Evolutionary conservation across 2,113 vertebrate genomes (phyloP), one percentile per base, ranked within the genome.

Genomic region (Lasiurus cinereus): DNA sequence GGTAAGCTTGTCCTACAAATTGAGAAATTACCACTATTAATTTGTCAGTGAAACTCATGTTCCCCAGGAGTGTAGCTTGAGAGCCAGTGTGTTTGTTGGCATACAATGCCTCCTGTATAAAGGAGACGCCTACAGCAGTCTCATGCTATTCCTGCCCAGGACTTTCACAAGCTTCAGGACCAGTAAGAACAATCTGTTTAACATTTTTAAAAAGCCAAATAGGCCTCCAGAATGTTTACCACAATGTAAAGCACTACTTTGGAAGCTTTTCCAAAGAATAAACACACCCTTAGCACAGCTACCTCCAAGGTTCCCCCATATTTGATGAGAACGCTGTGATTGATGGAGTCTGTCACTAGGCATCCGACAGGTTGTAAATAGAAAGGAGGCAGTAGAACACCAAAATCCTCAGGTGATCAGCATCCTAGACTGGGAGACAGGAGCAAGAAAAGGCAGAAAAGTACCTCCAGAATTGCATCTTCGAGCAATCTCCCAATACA

Each of bases 401-500:
- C 50, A 90, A 90, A 88, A 90, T 50, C 56, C 50, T 5, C 56
- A 72, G 78, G 48, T 22, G 86, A 83, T 18, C 48, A 39, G 83
- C 89, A 72, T 0, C 5, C 69, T 84, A 43, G 83, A 95, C 93
- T 73, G 86, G 86, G 95, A 94, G 0, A 77, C 5, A 95, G 36
- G 22, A 78, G 10, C 11, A 50, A 74, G 43, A 70, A 96, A 96
- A 96, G 92, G 83, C 91, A 52, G 33, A 76, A 46, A n/a, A 11
- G 15, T 94, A 99, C 99, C 99, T 99, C 99, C 99, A 27, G 99
- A 97, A 0, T 99, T 99, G 98, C 99, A 99, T 88, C 99, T 99
- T 8, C 99, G 99, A 0, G 99, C 99, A 13, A 99, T 99, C 98
- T 99, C 99, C 99, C 99, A 99, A 89, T 99, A 99, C 5, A 99